Base-by-base conservation (phyloP, 2,113 vertebrate genomes). In the Phocoena phocoena region DNA sequence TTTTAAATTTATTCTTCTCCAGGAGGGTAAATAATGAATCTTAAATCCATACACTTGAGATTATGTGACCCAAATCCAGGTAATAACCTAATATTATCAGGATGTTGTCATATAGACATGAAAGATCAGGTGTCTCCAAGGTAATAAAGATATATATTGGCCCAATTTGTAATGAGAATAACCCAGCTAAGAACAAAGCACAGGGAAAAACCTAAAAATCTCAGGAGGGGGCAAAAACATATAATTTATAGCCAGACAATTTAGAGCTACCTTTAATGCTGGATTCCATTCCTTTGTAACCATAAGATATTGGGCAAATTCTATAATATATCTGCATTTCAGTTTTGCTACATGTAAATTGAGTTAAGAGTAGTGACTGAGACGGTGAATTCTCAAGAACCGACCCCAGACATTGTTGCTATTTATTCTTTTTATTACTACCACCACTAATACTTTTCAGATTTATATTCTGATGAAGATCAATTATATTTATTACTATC, bases 201-300 rank as follows among this genome's bases (percentile, higher is more conserved):
- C 84, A 87, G 47, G 0, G 31, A 3, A 55, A 95, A 81, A 73
- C 6, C 8, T 47, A 71, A 86, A 76, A 55, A 4, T 68, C 1
- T 60, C 0, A 94, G 55, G 8, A 23, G 1, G 80, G 15, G 1
- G 3, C 11, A 36, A 81, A 11, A 53, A 50, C 6, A 36, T 25
- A 47, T 63, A 79, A 71, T 84, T 60, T 80, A 33, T 44, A 62
- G 5, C 1, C 8, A 68, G 33, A 36, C 3, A 28, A 60, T 68
- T 90, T 79, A 47, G 33, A 79, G 1, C 1, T 38, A 20, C 62
- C 70, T 68, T 87, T 25, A 82, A 81, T 65, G 2, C 10, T 38
- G 14, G 1, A 2, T 9, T 23, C 6, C 36, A 55, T 10, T 1
- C 6, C 20, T 18, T 41, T 28, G 65, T n/a, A 55, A 8, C 7